Conservation (phyloP, 2,888 invertebrate genomes). For the Diplazon laetatorius region DNA sequence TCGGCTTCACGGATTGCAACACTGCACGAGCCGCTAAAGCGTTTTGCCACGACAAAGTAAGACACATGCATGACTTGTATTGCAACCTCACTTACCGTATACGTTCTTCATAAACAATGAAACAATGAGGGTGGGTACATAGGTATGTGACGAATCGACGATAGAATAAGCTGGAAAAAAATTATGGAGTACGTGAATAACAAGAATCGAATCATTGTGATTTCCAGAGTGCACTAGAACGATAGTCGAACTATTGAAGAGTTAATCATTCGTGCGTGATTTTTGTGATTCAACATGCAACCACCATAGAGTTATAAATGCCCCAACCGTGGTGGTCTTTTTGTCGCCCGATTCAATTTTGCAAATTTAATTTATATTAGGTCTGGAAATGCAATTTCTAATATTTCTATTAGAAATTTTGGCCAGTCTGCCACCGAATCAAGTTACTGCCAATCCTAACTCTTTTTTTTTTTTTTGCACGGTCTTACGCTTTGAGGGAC, state of each 20-base stretch:
- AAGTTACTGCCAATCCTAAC: constrained; percentile 26
- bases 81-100: too few species aligned
- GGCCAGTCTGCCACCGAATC: constrained; percentile 52
- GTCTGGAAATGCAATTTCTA: constrained; percentile 24
- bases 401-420: too few species aligned
- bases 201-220: background rate
- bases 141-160: background rate
- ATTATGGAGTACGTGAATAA: background rate
- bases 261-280: constrained; percentile 3
- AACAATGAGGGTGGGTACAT: background rate
- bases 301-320: constrained; percentile 10
- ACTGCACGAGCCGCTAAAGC: background rate
- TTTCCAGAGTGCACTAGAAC: background rate
- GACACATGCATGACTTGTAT: background rate
- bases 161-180: background rate
- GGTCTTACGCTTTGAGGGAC: background rate
- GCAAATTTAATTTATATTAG: constrained; percentile 25
- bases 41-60: background rate
- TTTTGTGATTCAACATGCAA: background rate
- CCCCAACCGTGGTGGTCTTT: constrained; percentile 33
- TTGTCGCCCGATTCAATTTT: constrained; percentile 7
- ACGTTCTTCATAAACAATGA: background rate
- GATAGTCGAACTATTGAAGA: background rate
- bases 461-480: constrained; percentile 21
- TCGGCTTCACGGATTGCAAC: background rate